Base-by-base conservation (phyloP, 2,797 vertebrate genomes). In the Bryconaethiops microstoma region DNA sequence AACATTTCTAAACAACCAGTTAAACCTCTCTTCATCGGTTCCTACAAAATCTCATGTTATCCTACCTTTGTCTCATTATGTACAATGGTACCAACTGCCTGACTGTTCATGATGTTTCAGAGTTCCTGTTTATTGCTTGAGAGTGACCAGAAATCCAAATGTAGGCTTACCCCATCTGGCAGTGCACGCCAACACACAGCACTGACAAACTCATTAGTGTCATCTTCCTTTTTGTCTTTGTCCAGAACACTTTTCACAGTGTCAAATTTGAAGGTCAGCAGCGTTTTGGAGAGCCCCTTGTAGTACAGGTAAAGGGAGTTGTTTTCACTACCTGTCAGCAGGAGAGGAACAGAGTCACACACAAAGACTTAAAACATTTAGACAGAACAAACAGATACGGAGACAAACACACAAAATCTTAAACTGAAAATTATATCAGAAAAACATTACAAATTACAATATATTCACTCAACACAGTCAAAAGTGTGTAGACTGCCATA, bases 231-330 rank as follows among this genome's bases (percentile, higher is more conserved):
- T 85, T 98, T 95, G 88, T 99, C 98, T 89, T 99, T 99, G 91
- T 99, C 98, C 93, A 99, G 90, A 67, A 99, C 98, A 35, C 98
- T 99, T 91, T 99, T 99, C 85, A 99, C 98, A 2, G 97, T 99
- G 93, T 99, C 98, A 88, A 99, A 99, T 88, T 99, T 99, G 91
- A 99, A 99, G 0, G 98, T 99, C 87, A 99, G 91, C 91, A 99
- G 93, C 65, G 97, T 99, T 93, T 99, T 99, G 90, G 98, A 99
- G 87, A 99, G 96, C 86, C 98, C 98, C 90, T 99, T 99, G 90
- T 99, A 99, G 93, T 99, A 99, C 17, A 99, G 89, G 90, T 99
- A 99, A 82, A 99, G 94, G 60, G 98, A 99, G 89, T 99, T 99
- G 93, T 99, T 99, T 93, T 99, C 98, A 67, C 98, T 99, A 94